Evolutionary conservation across 2,113 vertebrate genomes (phyloP).

Genomic region (Antennarius striatus): DNA sequence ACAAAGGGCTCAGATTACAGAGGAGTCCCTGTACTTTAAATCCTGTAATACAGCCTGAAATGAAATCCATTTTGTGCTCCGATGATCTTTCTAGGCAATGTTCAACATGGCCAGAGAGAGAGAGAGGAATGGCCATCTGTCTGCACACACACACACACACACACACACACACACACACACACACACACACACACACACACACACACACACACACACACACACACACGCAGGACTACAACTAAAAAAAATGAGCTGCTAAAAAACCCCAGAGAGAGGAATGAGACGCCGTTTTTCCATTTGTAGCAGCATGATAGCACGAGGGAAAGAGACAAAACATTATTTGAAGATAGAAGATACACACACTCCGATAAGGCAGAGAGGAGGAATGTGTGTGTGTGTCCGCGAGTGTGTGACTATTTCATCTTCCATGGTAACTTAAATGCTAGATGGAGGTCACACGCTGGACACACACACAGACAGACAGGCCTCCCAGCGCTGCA

Average conservation of each 20-base stretch:
- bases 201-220: constrained; percentile 51
- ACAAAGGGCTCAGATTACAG: constrained; percentile 68
- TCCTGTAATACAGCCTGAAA: constrained; percentile 72
- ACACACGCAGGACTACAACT: not conserved
- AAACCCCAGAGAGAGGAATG: constrained; percentile 78
- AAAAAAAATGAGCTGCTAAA: constrained; percentile 74
- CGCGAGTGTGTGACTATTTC: constrained; percentile 81
- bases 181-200: constrained; percentile 62
- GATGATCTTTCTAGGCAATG: constrained; percentile 75
- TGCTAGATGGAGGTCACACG: constrained; percentile 85
- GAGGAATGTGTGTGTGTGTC: constrained; percentile 46
- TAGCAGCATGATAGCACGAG: constrained; percentile 76
- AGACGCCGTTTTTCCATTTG: constrained; percentile 82
- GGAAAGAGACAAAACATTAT: constrained; percentile 84
- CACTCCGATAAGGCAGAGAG: constrained; percentile 74
- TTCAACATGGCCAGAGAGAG: constrained; percentile 74
- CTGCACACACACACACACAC: constrained; percentile 65
- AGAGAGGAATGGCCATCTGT: constrained; percentile 65
- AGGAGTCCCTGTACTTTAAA: constrained; percentile 69
- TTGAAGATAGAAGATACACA: constrained; percentile 83
- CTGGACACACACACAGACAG: constrained; percentile 62
- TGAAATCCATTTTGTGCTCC: constrained; percentile 80
- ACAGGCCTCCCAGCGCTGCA: constrained; percentile 34
- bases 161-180: constrained; percentile 23
- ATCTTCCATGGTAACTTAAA: constrained; percentile 96